phyloP scores from a whole-genome alignment of 2,797 vertebrate species.

The Melanogrammus aeglefinus region DNA sequence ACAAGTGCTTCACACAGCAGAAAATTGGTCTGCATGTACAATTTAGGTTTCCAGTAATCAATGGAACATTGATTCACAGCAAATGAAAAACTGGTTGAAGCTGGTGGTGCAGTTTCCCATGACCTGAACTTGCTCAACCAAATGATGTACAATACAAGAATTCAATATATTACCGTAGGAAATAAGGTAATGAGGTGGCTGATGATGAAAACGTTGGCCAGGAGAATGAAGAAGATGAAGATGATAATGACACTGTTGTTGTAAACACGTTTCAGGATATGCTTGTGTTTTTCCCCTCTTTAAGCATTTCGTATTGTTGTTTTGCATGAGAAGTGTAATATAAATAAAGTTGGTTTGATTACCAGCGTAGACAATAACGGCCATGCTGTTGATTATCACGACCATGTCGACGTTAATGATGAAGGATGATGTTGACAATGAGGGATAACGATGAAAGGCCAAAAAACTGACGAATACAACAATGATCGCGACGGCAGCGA shows the following conservation, averaged over 20 bases:
- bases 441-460: too few species aligned
- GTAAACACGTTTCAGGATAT: neutral
- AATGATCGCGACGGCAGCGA: too few species aligned
- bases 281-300: neutral
- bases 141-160: neutral
- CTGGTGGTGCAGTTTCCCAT: neutral
- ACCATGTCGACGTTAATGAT: too few species aligned
- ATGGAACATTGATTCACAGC: neutral
- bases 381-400: neutral
- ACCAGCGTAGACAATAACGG: neutral
- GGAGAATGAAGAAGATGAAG: neutral
- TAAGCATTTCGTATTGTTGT: neutral
- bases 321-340: neutral
- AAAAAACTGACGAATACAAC: too few species aligned
- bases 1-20: neutral
- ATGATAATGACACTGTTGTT: neutral
- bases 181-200: neutral
- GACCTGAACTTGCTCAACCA: neutral
- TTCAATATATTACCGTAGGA: neutral
- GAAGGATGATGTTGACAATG: too few species aligned
- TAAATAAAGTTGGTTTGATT: neutral
- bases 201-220: neutral
- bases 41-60: neutral
- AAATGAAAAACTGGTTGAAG: neutral
- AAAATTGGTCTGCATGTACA: constrained; percentile 1